A percentile compares a stretch with the other conserved stretches of the same genome.
Evolutionary conservation across 2,113 vertebrate genomes (phyloP).

Genomic region (Carassius gibelio): DNA sequence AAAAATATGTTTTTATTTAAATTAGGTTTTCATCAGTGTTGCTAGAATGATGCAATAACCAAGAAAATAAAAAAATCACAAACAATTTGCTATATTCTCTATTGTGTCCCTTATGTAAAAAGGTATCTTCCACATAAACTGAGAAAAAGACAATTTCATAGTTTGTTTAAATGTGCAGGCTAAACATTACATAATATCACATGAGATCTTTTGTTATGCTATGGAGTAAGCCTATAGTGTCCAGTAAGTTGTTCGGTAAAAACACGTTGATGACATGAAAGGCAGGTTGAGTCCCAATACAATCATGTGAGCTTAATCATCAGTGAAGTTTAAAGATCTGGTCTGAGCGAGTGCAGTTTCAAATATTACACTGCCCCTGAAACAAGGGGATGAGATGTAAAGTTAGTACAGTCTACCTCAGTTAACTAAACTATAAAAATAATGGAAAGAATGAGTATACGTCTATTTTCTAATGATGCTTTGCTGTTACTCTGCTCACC

Average conservation of each 20-base stretch:
- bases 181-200: not conserved
- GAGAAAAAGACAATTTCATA: not conserved
- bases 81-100: not conserved
- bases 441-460: not conserved
- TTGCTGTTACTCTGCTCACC: slow-evolving; percentile 69
- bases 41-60: not conserved
- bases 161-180: not conserved
- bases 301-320: not conserved
- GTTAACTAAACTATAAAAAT: not conserved
- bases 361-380: slow-evolving; percentile 1
- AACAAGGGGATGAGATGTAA: not conserved
- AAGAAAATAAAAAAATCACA: not conserved
- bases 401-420: slow-evolving; percentile 11
- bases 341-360: slow-evolving; percentile 4
- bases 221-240: not conserved
- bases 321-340: not conserved
- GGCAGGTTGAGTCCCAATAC: not conserved
- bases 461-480: slow-evolving; percentile 76
- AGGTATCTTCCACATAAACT: not conserved
- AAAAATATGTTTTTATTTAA: not conserved
- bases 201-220: not conserved
- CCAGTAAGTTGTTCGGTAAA: not conserved
- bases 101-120: not conserved
- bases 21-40: not conserved
- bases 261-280: not conserved